Percentiles rank a stretch among this genome's conserved stretches.
These are phyloP conservation scores for Lepidocyrtinus sp. DNA, from an alignment of 2,888 invertebrate species.

Conservation along the genomic window DNA sequence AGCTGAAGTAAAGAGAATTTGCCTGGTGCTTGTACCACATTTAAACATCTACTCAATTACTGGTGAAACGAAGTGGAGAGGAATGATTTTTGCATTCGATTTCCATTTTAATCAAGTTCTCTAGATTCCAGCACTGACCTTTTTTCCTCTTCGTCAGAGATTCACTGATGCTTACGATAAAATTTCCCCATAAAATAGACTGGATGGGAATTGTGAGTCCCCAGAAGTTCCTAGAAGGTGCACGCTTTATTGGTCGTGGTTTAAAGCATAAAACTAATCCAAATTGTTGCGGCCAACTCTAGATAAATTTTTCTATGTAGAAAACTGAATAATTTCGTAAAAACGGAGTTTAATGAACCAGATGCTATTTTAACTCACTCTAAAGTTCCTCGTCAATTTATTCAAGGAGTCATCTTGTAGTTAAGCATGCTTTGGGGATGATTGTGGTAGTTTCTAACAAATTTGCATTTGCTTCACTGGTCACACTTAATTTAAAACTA, in stretches of 20 bases:
- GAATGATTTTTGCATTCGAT: conserved; percentile 57
- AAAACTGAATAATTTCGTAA: background rate
- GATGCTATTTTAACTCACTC: background rate
- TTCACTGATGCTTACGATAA: no score
- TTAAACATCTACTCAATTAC: conserved; percentile 37
- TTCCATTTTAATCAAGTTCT: conserved; percentile 58
- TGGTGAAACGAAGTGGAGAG: conserved; percentile 46
- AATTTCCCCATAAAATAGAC: no score
- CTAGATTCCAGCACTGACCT: conserved; percentile 42
- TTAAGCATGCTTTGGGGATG: no score
- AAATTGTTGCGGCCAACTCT: background rate
- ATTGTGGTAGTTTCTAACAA: no score
- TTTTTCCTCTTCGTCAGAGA: background rate
- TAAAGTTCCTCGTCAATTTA: no score
- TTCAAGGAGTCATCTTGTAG: no score
- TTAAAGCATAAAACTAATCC: background rate
- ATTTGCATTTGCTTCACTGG: no score
- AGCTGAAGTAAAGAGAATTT: background rate
- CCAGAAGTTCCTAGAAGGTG: no score
- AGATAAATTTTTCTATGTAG: background rate
- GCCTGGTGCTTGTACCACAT: no score
- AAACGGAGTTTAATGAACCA: conserved; percentile 7
- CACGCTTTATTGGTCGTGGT: conserved; percentile 9
- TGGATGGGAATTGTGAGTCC: no score
- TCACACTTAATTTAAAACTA: no score